Base-by-base conservation (phyloP, 2,888 invertebrate species). In the Drosophila barbarae region DNA sequence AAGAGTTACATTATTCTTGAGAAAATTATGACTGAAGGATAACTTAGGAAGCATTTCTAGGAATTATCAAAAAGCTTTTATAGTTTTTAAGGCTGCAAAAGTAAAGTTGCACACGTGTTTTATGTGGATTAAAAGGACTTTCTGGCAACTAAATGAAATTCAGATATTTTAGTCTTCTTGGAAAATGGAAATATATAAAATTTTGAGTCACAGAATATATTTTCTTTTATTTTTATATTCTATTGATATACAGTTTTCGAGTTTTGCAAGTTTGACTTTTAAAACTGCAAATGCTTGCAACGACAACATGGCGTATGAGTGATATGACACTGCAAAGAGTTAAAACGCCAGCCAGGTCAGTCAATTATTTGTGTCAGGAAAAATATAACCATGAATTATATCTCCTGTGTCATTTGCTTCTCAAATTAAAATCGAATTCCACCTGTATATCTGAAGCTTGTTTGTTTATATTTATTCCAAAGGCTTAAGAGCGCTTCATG, bases 401-500 rank as follows among this genome's bases (percentile, higher is more conserved):
- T 30, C 5, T 8, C 10, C n/a, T 15, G 2, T n/a, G 9, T 12
- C 3, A 13, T 23, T 13, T 41, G 41, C 13, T 23, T 42, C 42
- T 1, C 5, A 28, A n/a, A 28, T 42, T n/a, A 6, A 34, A 58
- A 41, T 30, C 30, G 28, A 23, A 32, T n/a, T 2, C n/a, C 38
- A 63, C 15, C 46, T 63, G 26, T 18, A 34, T 28, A 5, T 55
- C 26, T 26, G 9, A 13, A 13, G 36, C 30, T 15, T 23, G 36
- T 23, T 56, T 56, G 15, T 35, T 56, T 56, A 7, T 21, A 39
- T 57, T 26, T 39, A 39, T 15, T 8, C 9, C 21, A 6, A 12
- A 2, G 38, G 30, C 58, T 32, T 32, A 13, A 15, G 30, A 39
- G 36, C 30, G 36, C 46, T 13, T 15, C 64, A 34, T 63, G 64